Evolutionary conservation across 2,113 vertebrate species (phyloP), one percentile per base, ranked within the genome.

Genomic region (Bos indicus): DNA sequence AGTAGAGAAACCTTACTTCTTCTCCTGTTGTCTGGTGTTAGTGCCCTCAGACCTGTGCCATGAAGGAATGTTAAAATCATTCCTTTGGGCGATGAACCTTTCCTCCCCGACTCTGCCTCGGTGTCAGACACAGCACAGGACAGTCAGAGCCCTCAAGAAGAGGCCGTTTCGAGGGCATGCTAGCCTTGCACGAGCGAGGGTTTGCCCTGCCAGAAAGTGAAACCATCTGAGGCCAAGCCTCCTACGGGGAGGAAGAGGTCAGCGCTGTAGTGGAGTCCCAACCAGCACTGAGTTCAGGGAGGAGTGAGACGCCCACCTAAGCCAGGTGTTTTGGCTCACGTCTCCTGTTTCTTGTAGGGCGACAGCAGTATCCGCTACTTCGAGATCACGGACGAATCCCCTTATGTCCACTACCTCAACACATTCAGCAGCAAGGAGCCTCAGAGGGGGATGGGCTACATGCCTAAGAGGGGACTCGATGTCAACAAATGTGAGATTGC

Each of bases 301-400:
- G 52, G 1, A 1, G 1, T 56, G 62, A 60, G 52, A 94, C 21
- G 3, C 33, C 25, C 40, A 23, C 36, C 19, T 13, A 71, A 7
- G 11, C 82, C 46, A 56, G 62, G 11, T 46, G 33, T 43, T 78
- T 77, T 30, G 28, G 40, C 51, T n/a, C 25, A 43, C 30, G 1
- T 97, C 86, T 74, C 36, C 74, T 62, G 0, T 97, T 88, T 91
- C 97, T 94, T 7, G 6, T 94, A 99, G 99, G 99, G 99, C 0
- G 99, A 99, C 99, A 99, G 99, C 99, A 99, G 99, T 98, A 99
- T 99, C 97, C 99, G 99, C 97, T 99, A 99, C 98, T 99, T 99
- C 80, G 99, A 99, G 99, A 99, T 99, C 99, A 99, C 99, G 0
- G 99, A 99, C 0, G 99, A 99, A 92, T 99, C 99, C 43, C 99